phyloP scores from a whole-genome alignment of 2,113 vertebrate genomes.

The Semnornis frantzii region DNA sequence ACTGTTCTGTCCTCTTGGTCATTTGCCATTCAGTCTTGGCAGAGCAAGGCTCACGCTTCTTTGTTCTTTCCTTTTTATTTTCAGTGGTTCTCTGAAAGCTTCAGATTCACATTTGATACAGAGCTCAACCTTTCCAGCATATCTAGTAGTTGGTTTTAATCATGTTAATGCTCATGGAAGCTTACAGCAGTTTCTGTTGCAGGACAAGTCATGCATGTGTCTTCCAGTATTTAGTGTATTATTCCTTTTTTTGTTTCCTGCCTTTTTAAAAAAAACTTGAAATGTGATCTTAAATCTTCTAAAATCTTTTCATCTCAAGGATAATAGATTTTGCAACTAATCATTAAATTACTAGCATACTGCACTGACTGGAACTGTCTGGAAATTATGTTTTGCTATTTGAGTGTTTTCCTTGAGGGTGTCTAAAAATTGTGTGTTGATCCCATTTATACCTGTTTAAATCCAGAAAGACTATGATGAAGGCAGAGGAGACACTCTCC shows the following conservation, averaged over 20 bases:
- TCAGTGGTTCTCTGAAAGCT: neutral
- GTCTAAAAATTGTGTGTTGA: neutral
- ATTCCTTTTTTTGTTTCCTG: constrained; percentile 35
- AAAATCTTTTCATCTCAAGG: constrained; percentile 46
- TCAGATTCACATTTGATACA: neutral
- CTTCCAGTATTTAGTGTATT: constrained; percentile 41
- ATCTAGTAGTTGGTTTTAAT: constrained; percentile 1
- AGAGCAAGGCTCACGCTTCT: neutral
- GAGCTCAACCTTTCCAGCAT: neutral
- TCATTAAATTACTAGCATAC: constrained; percentile 26
- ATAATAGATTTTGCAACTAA: constrained; percentile 47
- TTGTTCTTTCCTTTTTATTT: neutral
- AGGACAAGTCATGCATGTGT: constrained; percentile 35
- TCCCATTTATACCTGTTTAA: constrained; percentile 2
- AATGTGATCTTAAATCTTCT: constrained; percentile 40
- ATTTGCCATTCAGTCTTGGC: neutral
- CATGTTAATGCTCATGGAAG: neutral
- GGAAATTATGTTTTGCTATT: neutral
- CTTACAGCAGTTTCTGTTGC: constrained; percentile 28
- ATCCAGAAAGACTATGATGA: neutral
- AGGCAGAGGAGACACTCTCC: neutral
- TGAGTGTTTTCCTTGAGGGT: neutral
- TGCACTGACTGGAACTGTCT: constrained; percentile 14
- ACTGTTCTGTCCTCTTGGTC: neutral
- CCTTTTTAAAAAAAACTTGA: constrained; percentile 18